These are phyloP conservation scores for Calyptommatus sinebrachiatus DNA, from an alignment of 2,113 vertebrate genomes.

Conservation along the genomic window DNA sequence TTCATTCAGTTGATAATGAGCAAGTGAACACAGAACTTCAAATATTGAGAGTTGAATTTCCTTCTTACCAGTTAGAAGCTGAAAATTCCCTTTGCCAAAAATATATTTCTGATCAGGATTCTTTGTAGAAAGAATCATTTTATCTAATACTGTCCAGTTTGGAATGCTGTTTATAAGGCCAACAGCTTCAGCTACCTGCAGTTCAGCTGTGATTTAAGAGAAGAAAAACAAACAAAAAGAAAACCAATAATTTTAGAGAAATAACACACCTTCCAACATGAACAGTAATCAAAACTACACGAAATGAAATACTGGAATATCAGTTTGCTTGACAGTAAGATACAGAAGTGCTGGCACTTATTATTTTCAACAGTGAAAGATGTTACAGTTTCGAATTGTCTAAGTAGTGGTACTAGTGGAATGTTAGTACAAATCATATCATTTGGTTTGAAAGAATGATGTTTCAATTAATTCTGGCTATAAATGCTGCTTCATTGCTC, in stretches of 20 bases:
- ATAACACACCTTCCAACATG: not conserved
- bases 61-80: conserved; percentile 81
- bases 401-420: not conserved
- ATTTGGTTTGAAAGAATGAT: too few species aligned
- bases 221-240: not conserved
- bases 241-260: not conserved
- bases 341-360: not conserved
- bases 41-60: not conserved
- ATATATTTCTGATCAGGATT: conserved; percentile 79
- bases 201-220: conserved; percentile 69
- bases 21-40: not conserved
- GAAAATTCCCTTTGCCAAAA: conserved; percentile 88
- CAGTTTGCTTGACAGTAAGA: not conserved
- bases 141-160: conserved; percentile 83
- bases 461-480: too few species aligned
- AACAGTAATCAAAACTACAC: not conserved
- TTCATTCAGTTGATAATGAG: not conserved
- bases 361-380: not conserved
- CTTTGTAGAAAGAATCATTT: conserved; percentile 81
- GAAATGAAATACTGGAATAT: not conserved
- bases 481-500: too few species aligned
- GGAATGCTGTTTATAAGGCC: conserved; percentile 84
- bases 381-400: not conserved
- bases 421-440: not conserved
- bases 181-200: conserved; percentile 85